Evolutionary conservation across 35 echinoderm and acorn worm species (phyloP).

Genomic region (Hemicentrotus pulcherrimus): DNA sequence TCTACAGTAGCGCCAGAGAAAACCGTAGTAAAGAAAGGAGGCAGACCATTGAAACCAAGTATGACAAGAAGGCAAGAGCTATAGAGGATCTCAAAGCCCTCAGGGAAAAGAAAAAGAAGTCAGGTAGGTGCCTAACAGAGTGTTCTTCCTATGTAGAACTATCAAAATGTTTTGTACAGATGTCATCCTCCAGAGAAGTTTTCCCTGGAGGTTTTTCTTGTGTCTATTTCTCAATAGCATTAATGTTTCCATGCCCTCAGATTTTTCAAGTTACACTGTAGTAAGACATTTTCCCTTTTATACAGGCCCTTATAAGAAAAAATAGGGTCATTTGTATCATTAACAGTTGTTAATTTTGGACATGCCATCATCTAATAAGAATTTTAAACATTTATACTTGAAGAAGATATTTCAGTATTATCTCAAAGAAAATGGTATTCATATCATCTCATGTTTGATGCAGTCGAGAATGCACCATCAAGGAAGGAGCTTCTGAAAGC

Average conservation of each 20-base stretch:
- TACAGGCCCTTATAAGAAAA: no score
- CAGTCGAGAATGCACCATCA: constrained; percentile 74
- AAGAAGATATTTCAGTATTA: neutral
- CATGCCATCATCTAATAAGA: no score
- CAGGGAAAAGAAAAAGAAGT: constrained; percentile 93
- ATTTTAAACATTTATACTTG: no score
- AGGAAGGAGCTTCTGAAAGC: constrained; percentile 83
- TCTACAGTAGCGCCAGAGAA: constrained; percentile 48
- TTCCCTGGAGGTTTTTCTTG: neutral
- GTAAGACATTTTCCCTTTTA: no score
- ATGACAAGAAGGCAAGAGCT: constrained; percentile 87
- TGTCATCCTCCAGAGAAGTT: neutral
- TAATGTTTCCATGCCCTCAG: neutral
- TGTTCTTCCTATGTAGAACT: neutral
- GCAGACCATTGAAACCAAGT: constrained; percentile 77
- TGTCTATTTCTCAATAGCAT: neutral
- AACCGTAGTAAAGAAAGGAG: constrained; percentile 78
- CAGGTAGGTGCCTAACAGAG: constrained; percentile 47
- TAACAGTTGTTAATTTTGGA: no score
- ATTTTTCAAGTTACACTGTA: neutral
- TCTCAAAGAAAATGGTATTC: neutral
- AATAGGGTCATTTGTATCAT: no score
- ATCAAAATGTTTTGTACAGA: neutral
- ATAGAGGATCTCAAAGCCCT: constrained; percentile 86
- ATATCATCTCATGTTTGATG: constrained; percentile 4